Evolutionary conservation across 2,797 vertebrate species (phyloP), one percentile per base, ranked within the genome.

Genomic region (Amniataba percoides): DNA sequence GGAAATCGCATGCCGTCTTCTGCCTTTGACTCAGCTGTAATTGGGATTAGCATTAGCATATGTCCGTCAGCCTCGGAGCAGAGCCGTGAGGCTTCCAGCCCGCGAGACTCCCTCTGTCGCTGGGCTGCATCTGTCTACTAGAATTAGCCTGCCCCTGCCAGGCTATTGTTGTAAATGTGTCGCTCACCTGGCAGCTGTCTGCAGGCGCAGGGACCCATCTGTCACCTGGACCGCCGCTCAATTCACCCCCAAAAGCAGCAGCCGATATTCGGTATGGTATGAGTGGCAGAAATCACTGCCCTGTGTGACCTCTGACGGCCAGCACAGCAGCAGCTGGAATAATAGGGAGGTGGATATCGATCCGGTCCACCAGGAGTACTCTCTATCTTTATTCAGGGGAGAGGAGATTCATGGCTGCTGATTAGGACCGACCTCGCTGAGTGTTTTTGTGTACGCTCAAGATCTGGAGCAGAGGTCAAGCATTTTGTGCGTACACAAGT

Each of bases 11-110:
- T n/a, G 10, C 51, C 13, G 11, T 77, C 68, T 60, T 43, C 78
- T 85, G 74, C 69, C 25, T 65, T 85, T 88, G 86, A 90, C 87
- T 91, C 89, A 85, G 85, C 84, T 89, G 80, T 92, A 91, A 92
- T 90, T 91, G 75, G 82, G 77, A 89, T 87, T 89, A 93, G 73
- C 86, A 82, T 92, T 92, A 90, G 87, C 90, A 89, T 90, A 86
- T 83, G 90, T 87, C 77, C 51, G 71, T 77, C 74, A 77, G 79
- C 53, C 78, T 71, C 9, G 21, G 51, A 66, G 84, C 81, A 36
- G 59, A 69, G 64, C 81, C 74, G 73, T 0, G 11, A 74, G 68
- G 74, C 67, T 56, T 64, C 62, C 76, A 77, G 67, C 63, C 68
- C 23, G 49, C 52, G 72, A 77, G 74, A 52, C 76, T 66, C 81